Evolutionary conservation across 2,797 vertebrate genomes (phyloP).

Genomic region (Paedocypris micromegethes): DNA sequence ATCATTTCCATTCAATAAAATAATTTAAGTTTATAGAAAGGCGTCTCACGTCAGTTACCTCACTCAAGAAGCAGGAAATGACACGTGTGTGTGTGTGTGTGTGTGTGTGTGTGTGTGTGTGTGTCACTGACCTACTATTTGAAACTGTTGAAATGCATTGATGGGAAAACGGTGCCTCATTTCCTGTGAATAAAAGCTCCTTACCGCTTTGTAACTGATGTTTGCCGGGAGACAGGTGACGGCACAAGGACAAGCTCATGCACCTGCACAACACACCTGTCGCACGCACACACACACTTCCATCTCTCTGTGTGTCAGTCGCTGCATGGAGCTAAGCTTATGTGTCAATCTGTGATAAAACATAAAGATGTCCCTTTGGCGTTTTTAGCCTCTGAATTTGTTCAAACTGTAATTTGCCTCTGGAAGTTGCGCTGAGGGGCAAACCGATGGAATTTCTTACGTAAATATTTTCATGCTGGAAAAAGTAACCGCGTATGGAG

Average conservation of each 20-base stretch:
- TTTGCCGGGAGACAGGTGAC: constrained; percentile 52
- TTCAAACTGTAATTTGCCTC: constrained; percentile 30
- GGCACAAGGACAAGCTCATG: constrained; percentile 53
- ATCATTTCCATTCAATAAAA: constrained; percentile 70
- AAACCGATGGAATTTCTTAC: constrained; percentile 38
- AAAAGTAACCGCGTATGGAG: constrained; percentile 21
- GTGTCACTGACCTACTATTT: background rate
- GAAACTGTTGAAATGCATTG: constrained; percentile 29
- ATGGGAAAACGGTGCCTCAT: constrained; percentile 1
- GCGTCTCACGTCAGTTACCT: background rate
- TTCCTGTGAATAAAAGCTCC: constrained; percentile 19
- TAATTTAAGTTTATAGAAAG: constrained; percentile 75
- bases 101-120: no score
- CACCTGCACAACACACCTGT: constrained; percentile 69
- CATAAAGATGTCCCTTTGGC: constrained; percentile 35
- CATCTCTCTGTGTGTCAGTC: background rate
- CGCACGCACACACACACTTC: constrained; percentile 9
- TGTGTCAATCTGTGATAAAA: constrained; percentile 23
- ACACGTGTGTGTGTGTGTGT: background rate
- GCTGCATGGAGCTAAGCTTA: background rate
- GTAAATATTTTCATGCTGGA: constrained; percentile 41
- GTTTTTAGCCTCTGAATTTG: constrained; percentile 25
- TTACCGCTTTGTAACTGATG: constrained; percentile 33
- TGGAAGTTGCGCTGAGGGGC: constrained; percentile 26
- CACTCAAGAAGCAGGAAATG: background rate